Conservation (phyloP, 2,797 vertebrate species). For the Gymnocypris eckloni region DNA sequence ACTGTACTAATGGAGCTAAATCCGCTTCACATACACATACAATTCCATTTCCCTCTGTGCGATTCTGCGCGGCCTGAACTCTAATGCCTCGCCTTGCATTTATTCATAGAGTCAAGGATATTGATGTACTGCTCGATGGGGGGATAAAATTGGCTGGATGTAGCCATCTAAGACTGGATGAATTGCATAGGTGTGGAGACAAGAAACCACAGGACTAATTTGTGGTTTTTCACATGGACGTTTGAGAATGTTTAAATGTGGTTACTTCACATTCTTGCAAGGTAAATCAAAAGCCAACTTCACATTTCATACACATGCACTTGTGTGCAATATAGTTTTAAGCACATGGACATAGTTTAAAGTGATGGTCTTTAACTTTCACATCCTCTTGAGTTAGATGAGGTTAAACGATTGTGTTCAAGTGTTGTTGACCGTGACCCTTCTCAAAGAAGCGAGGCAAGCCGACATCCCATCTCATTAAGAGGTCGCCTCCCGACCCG, state of each 20-base stretch:
- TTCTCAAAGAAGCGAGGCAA: conserved; percentile 33
- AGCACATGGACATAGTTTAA: not conserved
- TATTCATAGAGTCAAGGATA: conserved; percentile 39
- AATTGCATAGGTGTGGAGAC: conserved; percentile 61
- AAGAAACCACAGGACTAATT: conserved; percentile 53
- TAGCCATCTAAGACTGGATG: conserved; percentile 47
- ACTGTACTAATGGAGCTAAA: conserved; percentile 10
- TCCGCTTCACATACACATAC: conserved; percentile 17
- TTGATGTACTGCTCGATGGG: conserved; percentile 55
- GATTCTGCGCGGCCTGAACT: conserved; percentile 5
- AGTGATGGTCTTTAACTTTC: conserved; percentile 36
- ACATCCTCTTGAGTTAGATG: conserved; percentile 37
- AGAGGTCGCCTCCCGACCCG: conserved; percentile 11
- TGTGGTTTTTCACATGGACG: conserved; percentile 58
- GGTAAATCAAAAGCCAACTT: conserved; percentile 7
- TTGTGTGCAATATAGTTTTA: not conserved
- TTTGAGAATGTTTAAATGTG: conserved; percentile 16
- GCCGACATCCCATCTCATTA: conserved; percentile 29
- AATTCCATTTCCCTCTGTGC: conserved; percentile 7
- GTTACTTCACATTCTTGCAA: conserved; percentile 44
- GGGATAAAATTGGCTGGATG: conserved; percentile 49
- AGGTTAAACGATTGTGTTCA: conserved; percentile 45
- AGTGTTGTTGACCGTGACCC: conserved; percentile 30
- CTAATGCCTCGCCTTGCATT: conserved; percentile 30
- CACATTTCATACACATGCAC: not conserved